A percentile compares a stretch with the other conserved stretches of the same genome.
Conservation (phyloP, 2,113 vertebrate species). For the Dicrurus megarhynchus region DNA sequence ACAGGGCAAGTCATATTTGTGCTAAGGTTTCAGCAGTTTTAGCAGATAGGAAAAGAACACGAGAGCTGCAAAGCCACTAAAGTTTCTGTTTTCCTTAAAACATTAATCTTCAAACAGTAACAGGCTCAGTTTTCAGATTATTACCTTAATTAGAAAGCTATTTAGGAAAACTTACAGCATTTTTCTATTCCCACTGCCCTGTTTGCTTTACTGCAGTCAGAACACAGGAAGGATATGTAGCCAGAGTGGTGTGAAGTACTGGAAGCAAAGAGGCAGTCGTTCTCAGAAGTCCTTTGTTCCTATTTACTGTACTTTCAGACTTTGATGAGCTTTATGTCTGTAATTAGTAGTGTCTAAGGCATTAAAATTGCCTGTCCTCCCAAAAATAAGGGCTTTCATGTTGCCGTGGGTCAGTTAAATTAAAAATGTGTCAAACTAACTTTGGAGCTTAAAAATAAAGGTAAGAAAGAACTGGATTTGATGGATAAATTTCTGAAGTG, state of each 20-base stretch:
- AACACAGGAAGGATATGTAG: background rate
- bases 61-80: background rate
- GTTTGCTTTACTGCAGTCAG: background rate
- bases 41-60: background rate
- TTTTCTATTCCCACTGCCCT: background rate
- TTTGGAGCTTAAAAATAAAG: background rate
- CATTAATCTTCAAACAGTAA: background rate
- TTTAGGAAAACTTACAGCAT: background rate
- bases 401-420: background rate
- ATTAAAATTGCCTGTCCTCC: background rate
- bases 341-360: background rate
- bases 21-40: background rate
- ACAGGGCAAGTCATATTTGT: background rate
- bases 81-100: background rate
- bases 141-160: background rate
- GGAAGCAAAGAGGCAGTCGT: background rate
- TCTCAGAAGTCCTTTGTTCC: background rate
- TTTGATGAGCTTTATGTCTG: background rate
- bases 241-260: background rate
- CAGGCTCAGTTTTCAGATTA: background rate
- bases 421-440: background rate
- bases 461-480: background rate
- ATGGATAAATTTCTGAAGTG: background rate
- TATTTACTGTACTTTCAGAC: background rate
- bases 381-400: background rate